Conservation (phyloP, 2,113 vertebrate genomes). For the Bos taurus region ARS-UCD2.0 NC_037335.1:86775501-86776000, state of each 20-base stretch:
- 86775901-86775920: not conserved
- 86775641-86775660: not conserved
- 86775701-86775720: not conserved
- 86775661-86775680: fast-evolving
- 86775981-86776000: not conserved
- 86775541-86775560: fast-evolving
- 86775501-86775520: not conserved
- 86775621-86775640: not conserved
- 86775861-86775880: not conserved
- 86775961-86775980: not conserved
- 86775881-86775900: not conserved
- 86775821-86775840: not conserved
- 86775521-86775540: fast-evolving
- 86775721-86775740: not conserved
- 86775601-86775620: fast-evolving
- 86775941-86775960: not conserved
- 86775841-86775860: fast-evolving
- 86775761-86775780: fast-evolving
- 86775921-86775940: not conserved
- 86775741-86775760: not conserved
- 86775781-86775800: not conserved
- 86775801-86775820: not conserved
- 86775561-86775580: fast-evolving
- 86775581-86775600: not conserved
- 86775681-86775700: too few species aligned